Conservation (phyloP, 2,888 invertebrate species). For the Drosophila atroscutellata region DNA sequence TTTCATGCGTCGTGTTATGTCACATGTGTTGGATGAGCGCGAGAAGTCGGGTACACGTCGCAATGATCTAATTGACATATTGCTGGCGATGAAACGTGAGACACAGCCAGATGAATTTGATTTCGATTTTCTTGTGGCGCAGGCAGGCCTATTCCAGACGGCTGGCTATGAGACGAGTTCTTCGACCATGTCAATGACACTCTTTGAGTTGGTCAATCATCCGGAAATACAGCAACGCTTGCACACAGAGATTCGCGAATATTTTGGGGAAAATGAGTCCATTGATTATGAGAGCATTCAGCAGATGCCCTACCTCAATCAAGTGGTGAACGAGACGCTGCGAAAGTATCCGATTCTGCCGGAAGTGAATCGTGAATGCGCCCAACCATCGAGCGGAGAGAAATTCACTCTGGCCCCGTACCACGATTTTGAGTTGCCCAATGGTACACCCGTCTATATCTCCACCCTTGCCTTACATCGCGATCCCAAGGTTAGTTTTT, state of each 20-base stretch:
- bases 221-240: conserved; percentile 83
- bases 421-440: conserved; percentile 65
- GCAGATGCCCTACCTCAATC: conserved; percentile 84
- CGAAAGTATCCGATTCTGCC: conserved; percentile 79
- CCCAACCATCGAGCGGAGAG: conserved; percentile 52
- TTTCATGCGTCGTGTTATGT: no score
- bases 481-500: conserved; percentile 64
- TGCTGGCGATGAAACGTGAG: conserved; percentile 82
- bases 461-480: conserved; percentile 70
- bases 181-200: conserved; percentile 83
- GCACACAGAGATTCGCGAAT: conserved; percentile 83
- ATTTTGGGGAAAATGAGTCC: conserved; percentile 57
- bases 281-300: conserved; percentile 83
- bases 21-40: conserved; percentile 60
- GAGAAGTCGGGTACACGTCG: conserved; percentile 75
- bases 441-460: conserved; percentile 72
- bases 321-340: conserved; percentile 81
- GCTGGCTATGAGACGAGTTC: conserved; percentile 83
- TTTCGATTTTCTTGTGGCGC: conserved; percentile 76
- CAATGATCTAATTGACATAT: conserved; percentile 85
- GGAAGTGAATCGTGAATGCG: conserved; percentile 69
- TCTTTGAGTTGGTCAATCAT: conserved; percentile 84
- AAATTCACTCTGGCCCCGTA: conserved; percentile 69
- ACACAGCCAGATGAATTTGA: conserved; percentile 28
- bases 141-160: conserved; percentile 81